These are phyloP conservation scores for Laticauda colubrina DNA, from an alignment of 2,113 vertebrate species.

Conservation along the genomic window DNA sequence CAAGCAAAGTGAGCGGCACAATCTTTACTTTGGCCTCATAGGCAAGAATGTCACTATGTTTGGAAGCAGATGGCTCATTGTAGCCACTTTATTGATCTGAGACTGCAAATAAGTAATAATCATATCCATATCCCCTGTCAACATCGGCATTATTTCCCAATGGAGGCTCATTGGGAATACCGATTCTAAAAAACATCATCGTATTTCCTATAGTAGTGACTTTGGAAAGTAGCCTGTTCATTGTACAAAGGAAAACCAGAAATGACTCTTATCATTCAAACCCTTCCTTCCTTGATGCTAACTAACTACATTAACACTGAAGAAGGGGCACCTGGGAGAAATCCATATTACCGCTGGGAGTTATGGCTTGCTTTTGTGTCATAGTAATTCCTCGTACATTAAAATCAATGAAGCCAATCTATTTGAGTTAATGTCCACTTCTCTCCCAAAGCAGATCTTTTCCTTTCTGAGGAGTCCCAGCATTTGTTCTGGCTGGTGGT, in stretches of 20 bases:
- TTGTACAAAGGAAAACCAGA: not conserved
- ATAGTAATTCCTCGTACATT: conserved; percentile 43
- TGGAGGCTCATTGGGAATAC: not conserved
- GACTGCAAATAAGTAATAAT: not conserved
- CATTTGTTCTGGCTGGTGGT: conserved; percentile 51
- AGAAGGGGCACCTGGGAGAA: conserved; percentile 25
- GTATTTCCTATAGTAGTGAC: not conserved
- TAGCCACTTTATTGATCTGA: not conserved
- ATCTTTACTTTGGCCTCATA: not conserved
- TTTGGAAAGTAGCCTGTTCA: not conserved
- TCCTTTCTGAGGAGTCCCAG: conserved; percentile 46
- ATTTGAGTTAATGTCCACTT: conserved; percentile 59
- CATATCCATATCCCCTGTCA: not conserved
- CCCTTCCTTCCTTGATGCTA: conserved; percentile 16
- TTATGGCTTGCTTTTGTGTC: conserved; percentile 65
- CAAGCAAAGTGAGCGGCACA: not conserved
- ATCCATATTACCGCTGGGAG: conserved; percentile 44
- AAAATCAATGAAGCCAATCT: conserved; percentile 70
- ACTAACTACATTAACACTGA: not conserved
- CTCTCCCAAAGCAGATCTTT: conserved; percentile 47
- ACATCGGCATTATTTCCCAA: not conserved
- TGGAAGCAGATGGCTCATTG: not conserved
- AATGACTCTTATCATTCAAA: not conserved
- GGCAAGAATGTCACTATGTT: not conserved
- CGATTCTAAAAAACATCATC: not conserved